phyloP scores from a whole-genome alignment of 2,888 invertebrate genomes.

The Luffia ferchaultella region DNA sequence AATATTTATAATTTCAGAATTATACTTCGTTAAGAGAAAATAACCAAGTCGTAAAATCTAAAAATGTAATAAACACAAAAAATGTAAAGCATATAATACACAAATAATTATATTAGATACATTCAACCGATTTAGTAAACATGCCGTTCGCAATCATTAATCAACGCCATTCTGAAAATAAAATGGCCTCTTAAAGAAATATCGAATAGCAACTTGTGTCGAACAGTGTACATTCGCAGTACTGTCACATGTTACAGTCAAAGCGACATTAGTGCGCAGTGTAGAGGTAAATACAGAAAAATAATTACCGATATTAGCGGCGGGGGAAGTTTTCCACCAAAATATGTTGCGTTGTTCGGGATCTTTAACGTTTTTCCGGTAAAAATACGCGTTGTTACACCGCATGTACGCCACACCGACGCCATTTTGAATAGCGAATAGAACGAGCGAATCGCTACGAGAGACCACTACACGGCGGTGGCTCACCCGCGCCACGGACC shows the following conservation, averaged over 20 bases:
- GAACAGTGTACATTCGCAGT: conserved; percentile 50
- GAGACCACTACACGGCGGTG: conserved; percentile 54
- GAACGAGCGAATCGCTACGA: conserved; percentile 66
- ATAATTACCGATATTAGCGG: conserved; percentile 62
- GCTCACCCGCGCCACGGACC: conserved; percentile 61
- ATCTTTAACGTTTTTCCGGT: conserved; percentile 51
- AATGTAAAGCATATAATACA: too few relatives aligned
- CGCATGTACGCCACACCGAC: conserved; percentile 61
- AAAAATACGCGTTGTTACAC: conserved; percentile 60
- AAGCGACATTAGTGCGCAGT: conserved; percentile 46
- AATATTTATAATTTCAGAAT: too few relatives aligned
- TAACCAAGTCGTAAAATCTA: too few relatives aligned
- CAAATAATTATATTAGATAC: too few relatives aligned
- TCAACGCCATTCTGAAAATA: conserved; percentile 10
- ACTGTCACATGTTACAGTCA: conserved; percentile 63
- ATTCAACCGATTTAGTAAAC: too few relatives aligned
- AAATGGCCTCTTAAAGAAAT: conserved; percentile 3
- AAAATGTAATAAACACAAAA: too few relatives aligned
- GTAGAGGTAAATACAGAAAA: conserved; percentile 46
- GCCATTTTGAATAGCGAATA: conserved; percentile 70
- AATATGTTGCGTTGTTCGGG: conserved; percentile 56
- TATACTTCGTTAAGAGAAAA: too few relatives aligned
- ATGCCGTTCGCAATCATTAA: conserved; percentile 4
- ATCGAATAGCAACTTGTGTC: conserved; percentile 34
- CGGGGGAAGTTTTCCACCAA: conserved; percentile 40